A percentile compares a stretch with the other conserved stretches of the same genome.
Evolutionary conservation across 2,113 vertebrate species (phyloP).

Genomic region (Gymnocephalus cernua): DNA sequence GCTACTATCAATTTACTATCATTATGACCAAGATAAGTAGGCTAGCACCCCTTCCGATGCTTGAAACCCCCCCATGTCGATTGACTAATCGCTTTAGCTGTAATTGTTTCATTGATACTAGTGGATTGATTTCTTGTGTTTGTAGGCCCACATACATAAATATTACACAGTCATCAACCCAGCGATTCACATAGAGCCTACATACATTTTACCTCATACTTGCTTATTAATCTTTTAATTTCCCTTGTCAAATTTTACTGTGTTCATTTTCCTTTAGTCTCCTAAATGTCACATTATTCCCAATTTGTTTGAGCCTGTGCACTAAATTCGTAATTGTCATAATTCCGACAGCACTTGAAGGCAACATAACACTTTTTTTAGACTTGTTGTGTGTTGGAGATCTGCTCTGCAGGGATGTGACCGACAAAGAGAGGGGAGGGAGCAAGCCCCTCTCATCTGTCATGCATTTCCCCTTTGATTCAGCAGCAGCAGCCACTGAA

Average conservation of each 20-base stretch:
- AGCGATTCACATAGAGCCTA: neutral
- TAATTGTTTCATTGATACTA: neutral
- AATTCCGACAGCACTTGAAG: constrained; percentile 56
- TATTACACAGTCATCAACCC: neutral
- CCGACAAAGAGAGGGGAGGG: constrained; percentile 76
- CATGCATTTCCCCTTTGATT: constrained; percentile 83
- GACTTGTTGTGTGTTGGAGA: constrained; percentile 58
- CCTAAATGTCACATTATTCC: neutral
- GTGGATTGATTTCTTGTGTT: neutral
- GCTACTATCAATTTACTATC: too few species aligned
- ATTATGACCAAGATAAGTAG: too few species aligned
- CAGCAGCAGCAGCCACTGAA: constrained; percentile 79
- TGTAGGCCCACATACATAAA: neutral
- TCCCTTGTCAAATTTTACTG: neutral
- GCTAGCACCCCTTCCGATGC: too few species aligned
- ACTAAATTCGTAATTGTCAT: neutral
- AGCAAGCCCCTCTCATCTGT: constrained; percentile 81
- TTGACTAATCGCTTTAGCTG: neutral
- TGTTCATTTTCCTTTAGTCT: neutral
- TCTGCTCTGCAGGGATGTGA: constrained; percentile 79
- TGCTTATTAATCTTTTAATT: neutral
- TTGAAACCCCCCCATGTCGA: neutral
- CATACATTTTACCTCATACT: neutral
- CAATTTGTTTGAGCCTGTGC: neutral
- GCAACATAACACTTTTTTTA: constrained; percentile 47